Conservation (phyloP, 2,113 vertebrate species). For the Archocentrus centrarchus region DNA sequence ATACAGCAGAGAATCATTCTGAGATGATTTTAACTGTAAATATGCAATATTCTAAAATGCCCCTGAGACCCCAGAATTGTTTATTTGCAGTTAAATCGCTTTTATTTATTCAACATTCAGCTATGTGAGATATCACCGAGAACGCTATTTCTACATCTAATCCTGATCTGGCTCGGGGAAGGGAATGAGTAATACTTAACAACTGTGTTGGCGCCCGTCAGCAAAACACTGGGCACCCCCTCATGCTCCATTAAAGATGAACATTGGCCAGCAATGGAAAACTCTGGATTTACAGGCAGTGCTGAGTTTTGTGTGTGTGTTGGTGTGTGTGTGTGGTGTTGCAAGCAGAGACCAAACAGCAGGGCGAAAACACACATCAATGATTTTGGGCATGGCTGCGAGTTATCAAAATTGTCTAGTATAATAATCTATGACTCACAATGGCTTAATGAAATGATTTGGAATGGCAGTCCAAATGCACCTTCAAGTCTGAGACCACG, state of each 20-base stretch:
- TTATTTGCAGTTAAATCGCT: conserved; percentile 15
- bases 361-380: conserved; percentile 9
- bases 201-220: conserved; percentile 30
- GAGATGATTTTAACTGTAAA: conserved; percentile 21
- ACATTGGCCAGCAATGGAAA: conserved; percentile 42
- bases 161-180: conserved; percentile 24
- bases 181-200: conserved; percentile 29
- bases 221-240: conserved; percentile 40
- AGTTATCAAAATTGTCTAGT: neutral
- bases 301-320: neutral
- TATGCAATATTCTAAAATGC: conserved; percentile 13
- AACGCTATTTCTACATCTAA: neutral
- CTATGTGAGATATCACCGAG: conserved; percentile 8
- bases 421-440: neutral
- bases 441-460: neutral
- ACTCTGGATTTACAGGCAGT: conserved; percentile 22
- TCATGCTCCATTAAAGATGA: conserved; percentile 53
- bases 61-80: neutral
- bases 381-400: conserved; percentile 7
- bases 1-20: neutral
- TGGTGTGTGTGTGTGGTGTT: no score
- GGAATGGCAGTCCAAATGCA: neutral
- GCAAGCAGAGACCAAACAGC: conserved; percentile 35
- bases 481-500: neutral
- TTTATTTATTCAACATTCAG: conserved; percentile 29